Base-by-base conservation (phyloP, 2,113 vertebrate genomes). In the Pterocles burchelli region DNA sequence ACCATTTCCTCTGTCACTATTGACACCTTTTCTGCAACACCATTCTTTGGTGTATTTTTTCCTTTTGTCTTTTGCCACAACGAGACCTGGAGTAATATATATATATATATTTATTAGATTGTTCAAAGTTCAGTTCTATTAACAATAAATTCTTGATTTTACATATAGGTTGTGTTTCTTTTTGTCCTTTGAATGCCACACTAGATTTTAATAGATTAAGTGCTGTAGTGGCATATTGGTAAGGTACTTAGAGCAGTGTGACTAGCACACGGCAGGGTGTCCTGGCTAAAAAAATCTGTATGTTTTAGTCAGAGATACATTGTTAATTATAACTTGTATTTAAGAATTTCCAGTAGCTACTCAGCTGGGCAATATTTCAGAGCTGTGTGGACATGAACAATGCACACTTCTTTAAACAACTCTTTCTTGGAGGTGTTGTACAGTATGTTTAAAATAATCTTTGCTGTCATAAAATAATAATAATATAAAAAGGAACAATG, bases 281-380 rank as follows among this genome's bases (percentile, higher is more conserved):
- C 52, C 46, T n/a, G 15, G 36, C 19, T 31, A 10, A 78, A 88
- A 95, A 86, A 59, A 52, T 43, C 59, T 93, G 68, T 54, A 67
- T 63, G 70, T 38, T 75, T 31, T 59, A 83, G 36, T 62, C 91
- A 91, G 34, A 94, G n/a, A 84, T 85, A 75, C 55, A 90, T 62
- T 55, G 36, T 81, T 93, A 95, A 61, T 78, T 65, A 71, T 81
- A 67, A 94, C 79, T 92, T 95, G n/a, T 63, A 49, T 82, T 93
- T 89, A 90, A 68, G 68, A 71, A 49, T 63, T 93, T 88, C 17
- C 52, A 45, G 26, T 57, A 59, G 28, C n/a, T 83, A 65, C 12
- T 68, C 43, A 76, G 16, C 8, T 71, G 45, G 66, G 33, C 24
- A 5, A 46, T 73, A 65, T 90, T 49, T 89, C 65, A 85, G 24